Evolutionary conservation across 1,140 invertebrate genomes (phyloP), one percentile per base, ranked within the genome.

Genomic region (Panagrolaimus sp.): DNA sequence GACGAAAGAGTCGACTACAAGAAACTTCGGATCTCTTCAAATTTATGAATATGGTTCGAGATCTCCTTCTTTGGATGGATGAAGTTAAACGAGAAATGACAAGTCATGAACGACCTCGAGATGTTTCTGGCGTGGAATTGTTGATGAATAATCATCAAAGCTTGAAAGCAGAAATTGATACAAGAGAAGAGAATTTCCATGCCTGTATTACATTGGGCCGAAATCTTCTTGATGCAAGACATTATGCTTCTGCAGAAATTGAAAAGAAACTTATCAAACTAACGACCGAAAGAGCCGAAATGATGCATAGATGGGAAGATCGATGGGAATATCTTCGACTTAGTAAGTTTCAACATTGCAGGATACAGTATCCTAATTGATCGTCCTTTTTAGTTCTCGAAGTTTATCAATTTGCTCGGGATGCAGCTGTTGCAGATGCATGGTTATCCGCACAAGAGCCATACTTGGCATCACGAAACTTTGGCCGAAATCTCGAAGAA

Each of bases 361-460:
- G n/a, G 46, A 21, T 65, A 32, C 46, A n/a, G 63, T 64, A 26
- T 21, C 52, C 32, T 45, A 65, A 6, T 67, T 76, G 24, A 76
- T 65, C 62, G n/a, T 24, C 63, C 48, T 79, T 86, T 87, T n/a
- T 83, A 93, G 91, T 97, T 83, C 85, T 97, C 86, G 96, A 99
- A 87, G 96, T 99, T 15, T 99, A 98, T 86, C 95, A 98, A 85
- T 99, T 98, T 85, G 95, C 96, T 24, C 88, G 96, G 83, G 96
- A 99, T 87, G 96, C 96, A 63, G 93, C 95, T 45, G 95, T 98
- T 74, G 96, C 96, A 26, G 96, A 99, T 86, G 91, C 93, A 26
- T 99, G 96, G 96, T 87, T 99, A 67, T 90, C 97, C 65, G 96
- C 94, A 68, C 96, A 98, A 86, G 96, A 99, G 87, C 94, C 96